A percentile compares a stretch with the other conserved stretches of the same genome.
Evolutionary conservation across 1,140 invertebrate species (phyloP).

Genomic region (Ylistrum balloti): DNA sequence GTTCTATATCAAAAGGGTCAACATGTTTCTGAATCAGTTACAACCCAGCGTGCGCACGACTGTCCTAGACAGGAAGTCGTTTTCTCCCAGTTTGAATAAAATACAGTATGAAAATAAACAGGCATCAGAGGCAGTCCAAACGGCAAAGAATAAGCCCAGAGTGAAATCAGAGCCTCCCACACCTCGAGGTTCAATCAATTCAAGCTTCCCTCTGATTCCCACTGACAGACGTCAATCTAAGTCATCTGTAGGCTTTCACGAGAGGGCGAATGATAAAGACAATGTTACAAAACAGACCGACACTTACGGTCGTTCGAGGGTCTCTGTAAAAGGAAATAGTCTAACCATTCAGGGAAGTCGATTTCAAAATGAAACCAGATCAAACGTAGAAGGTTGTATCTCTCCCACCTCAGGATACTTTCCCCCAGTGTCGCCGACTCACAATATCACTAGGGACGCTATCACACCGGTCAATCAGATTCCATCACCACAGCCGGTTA

Average conservation of each 20-base stretch:
- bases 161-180: background rate
- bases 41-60: background rate
- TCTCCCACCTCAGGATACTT: background rate
- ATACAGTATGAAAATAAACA: constrained; percentile 46
- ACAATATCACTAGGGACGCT: background rate
- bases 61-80: constrained; percentile 44
- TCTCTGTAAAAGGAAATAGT: background rate
- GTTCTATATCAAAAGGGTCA: constrained; percentile 36
- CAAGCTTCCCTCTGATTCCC: background rate
- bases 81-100: constrained; percentile 53
- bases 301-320: background rate
- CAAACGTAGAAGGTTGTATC: background rate
- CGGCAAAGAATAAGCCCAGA: background rate
- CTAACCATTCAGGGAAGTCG: background rate
- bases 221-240: background rate
- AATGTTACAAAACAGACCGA: background rate
- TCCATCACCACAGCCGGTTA: background rate
- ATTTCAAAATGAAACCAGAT: background rate
- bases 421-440: background rate
- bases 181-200: background rate
- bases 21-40: constrained; percentile 40
- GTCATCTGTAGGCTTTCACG: background rate
- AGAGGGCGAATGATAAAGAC: background rate
- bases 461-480: background rate
- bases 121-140: background rate